A percentile compares a stretch with the other conserved stretches of the same genome.
Evolutionary conservation across 2,888 invertebrate species (phyloP).

Genomic region (Melanophora roralis): DNA sequence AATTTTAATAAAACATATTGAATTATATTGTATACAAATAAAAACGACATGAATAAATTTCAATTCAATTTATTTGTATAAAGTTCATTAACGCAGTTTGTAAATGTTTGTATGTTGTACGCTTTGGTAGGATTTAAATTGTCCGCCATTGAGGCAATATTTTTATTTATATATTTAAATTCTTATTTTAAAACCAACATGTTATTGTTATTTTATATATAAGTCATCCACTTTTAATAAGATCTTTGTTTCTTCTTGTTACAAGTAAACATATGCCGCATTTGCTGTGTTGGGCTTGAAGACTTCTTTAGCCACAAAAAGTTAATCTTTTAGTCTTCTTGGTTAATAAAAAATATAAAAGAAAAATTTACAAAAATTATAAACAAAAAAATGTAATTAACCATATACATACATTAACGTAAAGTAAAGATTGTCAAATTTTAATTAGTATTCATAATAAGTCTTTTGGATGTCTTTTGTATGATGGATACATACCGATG

Average conservation of each 20-base stretch:
- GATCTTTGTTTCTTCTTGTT: conserved; percentile 15
- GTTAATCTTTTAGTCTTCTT: conserved; percentile 46
- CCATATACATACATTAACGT: conserved; percentile 10
- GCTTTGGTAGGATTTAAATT: conserved; percentile 24
- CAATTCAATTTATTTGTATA: conserved; percentile 45
- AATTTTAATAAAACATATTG: not conserved
- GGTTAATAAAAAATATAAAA: conserved; percentile 31
- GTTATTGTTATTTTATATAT: conserved; percentile 57
- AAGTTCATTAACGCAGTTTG: conserved; percentile 48
- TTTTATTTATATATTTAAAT: conserved; percentile 44
- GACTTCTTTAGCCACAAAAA: conserved; percentile 10
- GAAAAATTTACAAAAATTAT: conserved; percentile 29
- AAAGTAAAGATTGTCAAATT: conserved; percentile 48
- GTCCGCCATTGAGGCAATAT: conserved; percentile 32
- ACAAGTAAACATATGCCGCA: conserved; percentile 25
- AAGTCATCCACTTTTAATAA: conserved; percentile 52
- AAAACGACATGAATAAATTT: conserved; percentile 18
- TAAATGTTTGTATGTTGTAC: conserved; percentile 20
- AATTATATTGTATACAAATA: conserved; percentile 1
- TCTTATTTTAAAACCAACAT: conserved; percentile 44
- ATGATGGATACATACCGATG: too few relatives aligned
- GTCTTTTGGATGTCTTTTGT: conserved; percentile 25
- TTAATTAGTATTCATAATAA: conserved; percentile 61
- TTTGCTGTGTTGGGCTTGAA: conserved; percentile 13
- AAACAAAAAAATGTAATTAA: conserved; percentile 41